Conservation (phyloP, 2,888 invertebrate genomes). For the Eupithecia insigniata region DNA sequence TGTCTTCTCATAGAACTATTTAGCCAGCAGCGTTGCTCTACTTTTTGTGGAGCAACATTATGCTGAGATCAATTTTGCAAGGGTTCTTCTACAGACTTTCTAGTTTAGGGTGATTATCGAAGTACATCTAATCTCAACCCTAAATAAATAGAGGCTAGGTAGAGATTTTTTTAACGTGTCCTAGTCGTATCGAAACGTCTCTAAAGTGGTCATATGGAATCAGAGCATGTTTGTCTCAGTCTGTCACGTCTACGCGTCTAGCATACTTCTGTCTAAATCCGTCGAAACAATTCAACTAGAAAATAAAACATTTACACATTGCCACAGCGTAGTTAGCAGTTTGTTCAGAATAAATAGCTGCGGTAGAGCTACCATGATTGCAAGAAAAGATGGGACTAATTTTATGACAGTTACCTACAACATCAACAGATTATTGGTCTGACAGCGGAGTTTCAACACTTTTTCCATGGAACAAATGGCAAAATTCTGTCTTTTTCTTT, state of each 20-base stretch:
- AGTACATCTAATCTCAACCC: neutral
- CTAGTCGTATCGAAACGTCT: neutral
- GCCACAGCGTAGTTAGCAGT: slow-evolving; percentile 11
- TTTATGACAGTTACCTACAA: neutral
- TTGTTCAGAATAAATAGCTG: slow-evolving; percentile 1
- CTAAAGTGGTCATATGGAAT: neutral
- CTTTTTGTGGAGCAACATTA: too few species aligned
- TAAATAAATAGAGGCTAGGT: neutral
- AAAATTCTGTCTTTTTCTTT: too few species aligned
- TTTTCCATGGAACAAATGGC: too few species aligned
- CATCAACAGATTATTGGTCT: neutral
- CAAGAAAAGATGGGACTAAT: neutral
- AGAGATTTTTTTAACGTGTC: too few species aligned
- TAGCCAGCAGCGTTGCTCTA: too few species aligned
- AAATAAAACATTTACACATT: slow-evolving; percentile 38
- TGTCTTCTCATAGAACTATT: too few species aligned
- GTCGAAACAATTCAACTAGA: slow-evolving; percentile 30
- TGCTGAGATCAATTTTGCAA: too few species aligned
- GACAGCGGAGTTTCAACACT: neutral
- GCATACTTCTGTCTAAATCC: slow-evolving; percentile 28
- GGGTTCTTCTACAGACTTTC: neutral
- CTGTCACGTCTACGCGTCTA: slow-evolving; percentile 12
- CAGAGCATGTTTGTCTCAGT: neutral
- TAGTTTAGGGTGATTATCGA: neutral
- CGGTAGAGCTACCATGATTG: neutral